Conservation (phyloP, 2,888 invertebrate species). For the Lagria hirta region DNA sequence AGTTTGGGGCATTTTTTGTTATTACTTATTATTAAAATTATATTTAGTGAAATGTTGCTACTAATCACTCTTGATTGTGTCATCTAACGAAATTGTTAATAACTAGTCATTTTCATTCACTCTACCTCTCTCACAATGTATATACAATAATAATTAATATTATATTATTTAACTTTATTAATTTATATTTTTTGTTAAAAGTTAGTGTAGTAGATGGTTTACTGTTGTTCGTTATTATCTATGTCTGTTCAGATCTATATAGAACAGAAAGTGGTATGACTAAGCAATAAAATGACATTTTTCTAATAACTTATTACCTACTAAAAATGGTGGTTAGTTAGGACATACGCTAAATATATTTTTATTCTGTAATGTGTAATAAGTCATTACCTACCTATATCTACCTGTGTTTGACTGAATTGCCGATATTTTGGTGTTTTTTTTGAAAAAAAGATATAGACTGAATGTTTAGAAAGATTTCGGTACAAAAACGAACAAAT, state of each 20-base stretch:
- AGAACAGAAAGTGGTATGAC: slow-evolving; percentile 48
- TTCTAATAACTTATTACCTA: slow-evolving; percentile 31
- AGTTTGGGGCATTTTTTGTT: slow-evolving; percentile 44
- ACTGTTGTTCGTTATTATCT: slow-evolving; percentile 28
- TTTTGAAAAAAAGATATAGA: no score
- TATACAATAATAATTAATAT: slow-evolving; percentile 28
- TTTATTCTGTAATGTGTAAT: slow-evolving; percentile 22
- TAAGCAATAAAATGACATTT: slow-evolving; percentile 51
- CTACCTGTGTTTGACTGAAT: slow-evolving; percentile 37
- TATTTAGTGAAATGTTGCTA: slow-evolving; percentile 46
- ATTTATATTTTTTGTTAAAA: slow-evolving; percentile 20
- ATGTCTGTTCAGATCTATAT: slow-evolving; percentile 27
- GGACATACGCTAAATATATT: slow-evolving; percentile 39
- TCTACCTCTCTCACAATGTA: slow-evolving; percentile 43
- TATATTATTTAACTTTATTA: slow-evolving; percentile 20
- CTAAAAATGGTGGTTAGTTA: slow-evolving; percentile 36
- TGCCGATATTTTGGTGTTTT: slow-evolving; percentile 33
- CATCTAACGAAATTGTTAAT: slow-evolving; percentile 31
- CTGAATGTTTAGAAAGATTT: slow-evolving; percentile 34
- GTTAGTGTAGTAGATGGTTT: slow-evolving; percentile 25
- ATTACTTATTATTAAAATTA: slow-evolving; percentile 40
- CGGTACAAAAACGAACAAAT: slow-evolving; percentile 5
- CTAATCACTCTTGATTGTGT: slow-evolving; percentile 42
- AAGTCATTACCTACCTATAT: slow-evolving; percentile 5
- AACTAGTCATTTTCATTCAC: slow-evolving; percentile 43